Base-by-base conservation (phyloP, 1,140 invertebrate species). In the Drosophila fuyamai region DNA sequence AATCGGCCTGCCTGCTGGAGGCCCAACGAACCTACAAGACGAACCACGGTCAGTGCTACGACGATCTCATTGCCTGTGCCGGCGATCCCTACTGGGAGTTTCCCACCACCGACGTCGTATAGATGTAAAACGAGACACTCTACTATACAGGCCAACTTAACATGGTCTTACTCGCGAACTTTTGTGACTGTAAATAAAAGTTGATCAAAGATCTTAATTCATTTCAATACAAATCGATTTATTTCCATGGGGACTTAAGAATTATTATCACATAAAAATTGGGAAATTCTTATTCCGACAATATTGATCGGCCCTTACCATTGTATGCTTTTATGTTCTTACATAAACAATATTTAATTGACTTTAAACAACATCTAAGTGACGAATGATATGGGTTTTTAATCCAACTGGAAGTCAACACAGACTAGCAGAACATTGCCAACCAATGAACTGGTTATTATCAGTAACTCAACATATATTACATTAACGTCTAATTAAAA, bases 401-500 rank as follows among this genome's bases (percentile, higher is more conserved):
- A 32, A 32, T 6, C 29, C 29, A 32, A 32, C 29, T 32, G 29
- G 8, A 32, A 32, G 7, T 32, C 29, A 6, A 32, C 7, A 32
- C 29, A 32, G 6, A 7, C 29, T 32, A 6, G 2, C 4, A 27
- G 8, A 29, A n/a, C 7, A 10, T 61, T 1, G 14, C 16, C 10
- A 41, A 32, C 54, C n/a, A 50, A 32, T n/a, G 23, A 48, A 57
- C 23, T n/a, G 13, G 1, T 13, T 32, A 8, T 18, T 32, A 43
- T 60, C 55, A 23, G 38, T 35, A 60, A 63, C 23, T 35, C 13
- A 41, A 43, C 7, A 4, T 13, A 10, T 12, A 10, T 4, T 10
- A 12, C 27, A 18, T 29, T 12, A 23, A 35, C 9, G 14, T 12
- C 63, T 55, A 70, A 70, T 70, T 70, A 55, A 40, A 68, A 23